Conservation (phyloP, 2,888 invertebrate species). For the Branchinecta sandiegonensis region DNA sequence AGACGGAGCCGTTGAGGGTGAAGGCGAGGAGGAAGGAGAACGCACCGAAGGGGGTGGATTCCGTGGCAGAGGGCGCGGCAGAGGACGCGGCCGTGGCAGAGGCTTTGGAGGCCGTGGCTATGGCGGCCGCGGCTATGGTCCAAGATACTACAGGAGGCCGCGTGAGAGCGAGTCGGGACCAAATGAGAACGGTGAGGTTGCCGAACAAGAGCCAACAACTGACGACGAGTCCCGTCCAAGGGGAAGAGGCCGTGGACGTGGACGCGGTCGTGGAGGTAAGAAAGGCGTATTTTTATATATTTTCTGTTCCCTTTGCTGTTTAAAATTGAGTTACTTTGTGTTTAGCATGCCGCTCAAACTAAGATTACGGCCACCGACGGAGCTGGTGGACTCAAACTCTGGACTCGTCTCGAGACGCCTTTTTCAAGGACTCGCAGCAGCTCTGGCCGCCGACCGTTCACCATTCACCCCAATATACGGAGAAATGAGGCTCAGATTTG, state of each 20-base stretch:
- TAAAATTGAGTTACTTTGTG: too few relatives aligned
- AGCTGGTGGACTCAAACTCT: too few relatives aligned
- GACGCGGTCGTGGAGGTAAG: conserved; percentile 34
- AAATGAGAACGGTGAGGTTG: conserved; percentile 27
- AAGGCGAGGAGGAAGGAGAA: conserved; percentile 29
- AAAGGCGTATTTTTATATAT: too few relatives aligned
- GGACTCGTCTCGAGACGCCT: too few relatives aligned
- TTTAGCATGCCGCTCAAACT: too few relatives aligned
- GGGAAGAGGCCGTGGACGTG: conserved; percentile 29
- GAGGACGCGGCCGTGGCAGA: conserved; percentile 30
- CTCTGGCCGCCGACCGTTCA: too few relatives aligned
- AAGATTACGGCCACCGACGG: too few relatives aligned
- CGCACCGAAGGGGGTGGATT: conserved; percentile 31
- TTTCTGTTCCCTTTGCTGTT: too few relatives aligned
- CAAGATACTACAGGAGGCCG: conserved; percentile 21
- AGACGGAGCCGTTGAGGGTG: conserved; percentile 28
- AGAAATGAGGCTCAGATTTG: too few relatives aligned
- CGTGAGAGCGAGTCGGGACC: conserved; percentile 26
- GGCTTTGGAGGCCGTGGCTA: conserved; percentile 26
- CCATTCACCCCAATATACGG: too few relatives aligned
- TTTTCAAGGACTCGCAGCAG: too few relatives aligned
- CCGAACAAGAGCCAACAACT: conserved; percentile 27
- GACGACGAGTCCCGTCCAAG: conserved; percentile 23
- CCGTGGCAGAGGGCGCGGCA: conserved; percentile 27
- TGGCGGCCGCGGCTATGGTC: conserved; percentile 25